Evolutionary conservation across 2,888 invertebrate species (phyloP), one percentile per base, ranked within the genome.

Genomic region (Panzeria rudis): DNA sequence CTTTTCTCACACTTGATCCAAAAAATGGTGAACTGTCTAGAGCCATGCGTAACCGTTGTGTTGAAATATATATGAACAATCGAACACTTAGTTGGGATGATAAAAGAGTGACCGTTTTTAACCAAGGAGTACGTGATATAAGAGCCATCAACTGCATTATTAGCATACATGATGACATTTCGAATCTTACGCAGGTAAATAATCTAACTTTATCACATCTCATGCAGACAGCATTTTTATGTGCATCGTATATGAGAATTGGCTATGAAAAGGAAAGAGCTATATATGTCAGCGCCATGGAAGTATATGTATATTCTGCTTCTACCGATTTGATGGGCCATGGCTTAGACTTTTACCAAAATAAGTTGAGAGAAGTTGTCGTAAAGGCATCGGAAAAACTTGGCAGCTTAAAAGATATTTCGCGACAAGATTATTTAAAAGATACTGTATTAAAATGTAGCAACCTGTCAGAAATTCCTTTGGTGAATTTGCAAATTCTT

Each of bases 31-130:
- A 98, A 92, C 96, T 99, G 87, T 99, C 99, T 0, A 95, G 97
- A 88, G 99, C 99, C 0, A 99, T 99, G 99, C 94, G 99, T 83
- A 99, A 99, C 92, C 94, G 99, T 89, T 98, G 99, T 3, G 95
- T 99, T 0, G 99, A 99, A 93, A 96, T 99, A 88, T 89, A 90
- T 0, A 25, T 92, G 2, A 82, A 84, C 20, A 81, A 84, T 20
- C 89, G 89, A 23, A 83, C 81, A 20, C 91, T 91, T 62, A 89
- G 88, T 15, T 73, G 87, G 13, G 91, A 92, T 73, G 95, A 95
- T 89, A 90, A 93, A 80, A 93, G 93, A 86, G 93, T 94, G 50
- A 90, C 95, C 85, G 91, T 95, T 0, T 91, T 92, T 84, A 90
- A 92, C 50, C 92, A 93, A 82, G 95, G 95, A 8, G 89, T 94